Percentiles rank a stretch among this genome's conserved stretches.
phyloP scores from a whole-genome alignment of 2,113 vertebrate genomes.

The Miniopterus natalensis region DNA sequence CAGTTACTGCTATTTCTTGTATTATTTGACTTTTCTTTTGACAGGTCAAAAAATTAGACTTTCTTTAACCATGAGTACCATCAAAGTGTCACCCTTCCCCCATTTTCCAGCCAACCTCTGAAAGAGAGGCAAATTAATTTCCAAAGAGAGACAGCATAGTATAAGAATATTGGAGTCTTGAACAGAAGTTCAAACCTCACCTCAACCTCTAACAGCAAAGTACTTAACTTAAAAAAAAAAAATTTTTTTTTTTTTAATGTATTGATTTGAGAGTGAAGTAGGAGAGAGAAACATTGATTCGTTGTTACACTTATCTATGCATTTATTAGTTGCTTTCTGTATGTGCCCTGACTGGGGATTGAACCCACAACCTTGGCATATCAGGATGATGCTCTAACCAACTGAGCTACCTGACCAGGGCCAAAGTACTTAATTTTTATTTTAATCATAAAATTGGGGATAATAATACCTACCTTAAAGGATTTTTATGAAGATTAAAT shows the following conservation, averaged over 20 bases:
- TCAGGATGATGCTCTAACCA: too few relatives aligned
- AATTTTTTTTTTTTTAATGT: neutral
- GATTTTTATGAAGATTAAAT: conserved; percentile 55
- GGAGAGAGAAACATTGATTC: neutral
- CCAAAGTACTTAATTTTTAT: neutral
- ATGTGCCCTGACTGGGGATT: too few relatives aligned
- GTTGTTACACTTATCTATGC: neutral
- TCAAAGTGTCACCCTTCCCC: neutral
- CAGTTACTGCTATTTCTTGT: neutral
- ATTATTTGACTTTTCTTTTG: conserved; percentile 18
- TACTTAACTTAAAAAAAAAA: neutral
- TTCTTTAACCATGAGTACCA: neutral
- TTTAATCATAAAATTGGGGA: conserved; percentile 24
- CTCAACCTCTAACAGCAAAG: conserved; percentile 24
- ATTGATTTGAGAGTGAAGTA: neutral
- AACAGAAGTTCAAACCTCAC: conserved; percentile 16
- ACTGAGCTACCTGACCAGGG: too few relatives aligned
- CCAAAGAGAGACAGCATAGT: neutral
- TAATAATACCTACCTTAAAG: conserved; percentile 2
- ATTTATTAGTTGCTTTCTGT: neutral
- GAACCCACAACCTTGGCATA: too few relatives aligned
- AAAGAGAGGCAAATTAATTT: conserved; percentile 33
- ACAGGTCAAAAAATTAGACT: conserved; percentile 10
- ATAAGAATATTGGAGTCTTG: neutral
- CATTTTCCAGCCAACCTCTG: neutral